Base-by-base conservation (phyloP, 2,797 vertebrate species). In the Channa striata region DNA sequence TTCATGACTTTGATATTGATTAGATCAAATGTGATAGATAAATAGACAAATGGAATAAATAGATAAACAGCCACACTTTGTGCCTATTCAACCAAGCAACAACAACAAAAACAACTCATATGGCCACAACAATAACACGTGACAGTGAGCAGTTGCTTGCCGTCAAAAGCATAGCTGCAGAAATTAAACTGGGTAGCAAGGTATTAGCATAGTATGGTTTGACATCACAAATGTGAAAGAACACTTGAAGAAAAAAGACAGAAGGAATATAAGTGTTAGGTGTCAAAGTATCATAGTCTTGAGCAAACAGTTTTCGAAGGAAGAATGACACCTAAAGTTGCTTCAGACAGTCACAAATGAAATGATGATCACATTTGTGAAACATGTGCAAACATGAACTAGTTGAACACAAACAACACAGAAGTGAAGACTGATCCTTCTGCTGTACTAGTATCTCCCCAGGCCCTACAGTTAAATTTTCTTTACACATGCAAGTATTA, bases 111-210 rank as follows among this genome's bases (percentile, higher is more conserved):
- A 53, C 16, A 54, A 30, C 46, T 51, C 69, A 72, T 36, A 77
- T 58, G 25, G 43, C 54, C 61, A 56, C 23, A 53, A 50, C 33
- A 61, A 30, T 30, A 30, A 30, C 37, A 43, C n/a, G n/a, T 6
- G 9, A 54, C 16, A 14, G 46, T 44, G 69, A 74, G 52, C 67
- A 66, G 71, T 58, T 80, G 43, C 25, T 54, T 52, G 19, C 37
- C 16, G 14, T 82, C 82, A 80, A 72, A 82, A 80, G 57, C 74
- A 5, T 63, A 54, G 56, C 59, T 61, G 47, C 65, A 58, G 16
- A 77, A 47, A 23, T 21, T 23, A 73, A 68, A 74, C 42, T 72
- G 19, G 58, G 37, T 51, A n/a, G 48, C 64, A 30, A 2, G 14
- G 54, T 72, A 68, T 57, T 17, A 40, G 72, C 36, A 42, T 69